Conservation (phyloP, 2,888 invertebrate genomes). For the Agonopterix heracliana region DNA sequence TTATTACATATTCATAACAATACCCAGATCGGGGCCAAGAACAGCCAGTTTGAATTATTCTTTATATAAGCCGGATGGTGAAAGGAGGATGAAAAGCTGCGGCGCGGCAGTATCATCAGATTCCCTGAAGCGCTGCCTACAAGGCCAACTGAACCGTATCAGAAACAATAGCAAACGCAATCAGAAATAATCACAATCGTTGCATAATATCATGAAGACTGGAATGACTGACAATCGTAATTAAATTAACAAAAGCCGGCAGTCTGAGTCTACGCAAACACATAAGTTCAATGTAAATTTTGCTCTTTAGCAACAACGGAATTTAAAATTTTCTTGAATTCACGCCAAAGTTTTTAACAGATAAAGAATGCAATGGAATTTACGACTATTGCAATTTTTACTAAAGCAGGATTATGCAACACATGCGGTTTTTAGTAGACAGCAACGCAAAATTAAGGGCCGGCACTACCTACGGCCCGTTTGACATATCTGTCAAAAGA, state of each 20-base stretch:
- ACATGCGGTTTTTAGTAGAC: too few species aligned
- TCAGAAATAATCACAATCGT: conserved; percentile 1
- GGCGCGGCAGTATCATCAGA: conserved; percentile 11
- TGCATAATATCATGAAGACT: conserved; percentile 1
- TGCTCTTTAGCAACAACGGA: background rate
- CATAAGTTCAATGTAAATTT: background rate
- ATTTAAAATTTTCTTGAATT: background rate
- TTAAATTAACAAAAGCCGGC: background rate
- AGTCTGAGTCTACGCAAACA: background rate
- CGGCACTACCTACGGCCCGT: too few species aligned
- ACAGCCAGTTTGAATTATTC: conserved; percentile 33
- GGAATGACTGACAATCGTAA: background rate
- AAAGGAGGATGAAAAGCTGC: conserved; percentile 31
- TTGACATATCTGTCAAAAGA: too few species aligned
- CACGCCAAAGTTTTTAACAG: background rate
- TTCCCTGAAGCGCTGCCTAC: conserved; percentile 13
- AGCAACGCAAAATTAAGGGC: too few species aligned
- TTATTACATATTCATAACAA: conserved; percentile 18
- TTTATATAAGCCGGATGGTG: conserved; percentile 31
- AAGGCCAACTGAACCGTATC: conserved; percentile 12
- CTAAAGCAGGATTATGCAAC: too few species aligned
- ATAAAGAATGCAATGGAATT: background rate
- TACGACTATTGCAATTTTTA: too few species aligned
- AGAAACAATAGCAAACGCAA: conserved; percentile 10
- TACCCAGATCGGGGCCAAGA: conserved; percentile 35